Evolutionary conservation across 2,888 invertebrate species (phyloP).

Genomic region (Hymenopus coronatus): DNA sequence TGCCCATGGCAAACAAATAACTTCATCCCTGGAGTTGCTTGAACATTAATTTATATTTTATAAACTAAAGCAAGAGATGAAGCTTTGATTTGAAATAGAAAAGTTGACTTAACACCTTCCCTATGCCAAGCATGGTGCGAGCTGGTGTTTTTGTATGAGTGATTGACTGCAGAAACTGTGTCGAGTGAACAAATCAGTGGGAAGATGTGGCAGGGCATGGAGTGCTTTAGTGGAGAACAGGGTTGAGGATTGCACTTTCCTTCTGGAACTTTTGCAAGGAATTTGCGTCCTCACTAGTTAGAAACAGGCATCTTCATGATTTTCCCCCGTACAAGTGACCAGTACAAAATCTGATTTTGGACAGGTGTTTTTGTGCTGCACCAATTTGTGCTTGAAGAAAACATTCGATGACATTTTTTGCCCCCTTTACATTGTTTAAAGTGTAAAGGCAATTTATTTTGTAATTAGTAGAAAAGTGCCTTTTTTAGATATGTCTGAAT

Average conservation of each 20-base stretch:
- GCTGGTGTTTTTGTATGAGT: not conserved
- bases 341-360: slow-evolving; percentile 18
- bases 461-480: slow-evolving; percentile 28
- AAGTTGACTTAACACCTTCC: slow-evolving; percentile 15
- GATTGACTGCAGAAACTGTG: slow-evolving; percentile 4
- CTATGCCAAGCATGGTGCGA: slow-evolving; percentile 11
- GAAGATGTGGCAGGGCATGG: not conserved
- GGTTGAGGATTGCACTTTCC: slow-evolving; percentile 7
- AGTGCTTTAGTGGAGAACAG: slow-evolving; percentile 17
- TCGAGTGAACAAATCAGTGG: not conserved
- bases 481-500: slow-evolving; percentile 24
- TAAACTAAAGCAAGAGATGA: not conserved
- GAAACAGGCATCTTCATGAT: slow-evolving; percentile 8
- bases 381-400: slow-evolving; percentile 3
- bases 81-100: slow-evolving; percentile 1
- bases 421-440: slow-evolving; percentile 20
- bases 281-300: slow-evolving; percentile 1
- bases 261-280: not conserved
- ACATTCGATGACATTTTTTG: slow-evolving; percentile 20
- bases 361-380: slow-evolving; percentile 22
- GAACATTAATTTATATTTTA: slow-evolving; percentile 18
- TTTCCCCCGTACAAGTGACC: slow-evolving; percentile 18
- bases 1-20: not conserved
- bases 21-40: slow-evolving; percentile 22
- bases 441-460: slow-evolving; percentile 27